Evolutionary conservation across 2,113 vertebrate species (phyloP).

Genomic region (Sialia sialis): DNA sequence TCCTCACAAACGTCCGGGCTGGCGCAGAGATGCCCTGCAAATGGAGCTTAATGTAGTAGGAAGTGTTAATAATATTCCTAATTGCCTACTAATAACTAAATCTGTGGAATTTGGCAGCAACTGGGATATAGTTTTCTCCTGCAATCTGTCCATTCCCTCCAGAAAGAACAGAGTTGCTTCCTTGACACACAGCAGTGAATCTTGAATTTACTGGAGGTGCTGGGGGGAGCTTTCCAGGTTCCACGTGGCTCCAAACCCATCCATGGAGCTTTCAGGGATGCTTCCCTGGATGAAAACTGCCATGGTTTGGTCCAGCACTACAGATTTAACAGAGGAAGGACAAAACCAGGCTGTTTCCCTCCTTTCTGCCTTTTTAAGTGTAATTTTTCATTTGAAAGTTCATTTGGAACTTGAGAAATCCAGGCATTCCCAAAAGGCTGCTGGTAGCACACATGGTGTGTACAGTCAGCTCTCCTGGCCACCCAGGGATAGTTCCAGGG

Average conservation of each 20-base stretch:
- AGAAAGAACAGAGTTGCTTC: slow-evolving; percentile 23
- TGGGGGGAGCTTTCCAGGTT: not conserved
- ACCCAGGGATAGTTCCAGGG: not conserved
- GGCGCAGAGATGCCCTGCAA: not conserved
- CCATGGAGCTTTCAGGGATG: not conserved
- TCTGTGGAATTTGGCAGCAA: slow-evolving; percentile 38
- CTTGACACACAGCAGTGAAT: not conserved
- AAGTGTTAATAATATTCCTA: slow-evolving; percentile 51
- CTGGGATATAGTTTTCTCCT: slow-evolving; percentile 9
- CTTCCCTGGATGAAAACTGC: not conserved
- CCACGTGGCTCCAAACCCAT: not conserved
- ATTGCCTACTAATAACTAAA: slow-evolving; percentile 58
- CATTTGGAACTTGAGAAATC: not conserved
- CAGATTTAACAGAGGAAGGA: not conserved
- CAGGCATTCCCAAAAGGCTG: not conserved
- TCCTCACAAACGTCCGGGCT: not conserved
- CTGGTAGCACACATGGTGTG: rapidly evolving
- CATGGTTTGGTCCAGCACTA: rapidly evolving
- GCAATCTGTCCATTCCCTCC: slow-evolving; percentile 28
- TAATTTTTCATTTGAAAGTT: not conserved
- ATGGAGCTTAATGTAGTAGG: slow-evolving; percentile 10
- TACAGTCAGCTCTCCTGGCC: not conserved
- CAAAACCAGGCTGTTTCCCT: not conserved
- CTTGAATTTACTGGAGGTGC: not conserved
- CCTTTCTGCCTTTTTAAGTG: not conserved